Base-by-base conservation (phyloP, 2,888 invertebrate genomes). In the Mythimna albipuncta region DNA sequence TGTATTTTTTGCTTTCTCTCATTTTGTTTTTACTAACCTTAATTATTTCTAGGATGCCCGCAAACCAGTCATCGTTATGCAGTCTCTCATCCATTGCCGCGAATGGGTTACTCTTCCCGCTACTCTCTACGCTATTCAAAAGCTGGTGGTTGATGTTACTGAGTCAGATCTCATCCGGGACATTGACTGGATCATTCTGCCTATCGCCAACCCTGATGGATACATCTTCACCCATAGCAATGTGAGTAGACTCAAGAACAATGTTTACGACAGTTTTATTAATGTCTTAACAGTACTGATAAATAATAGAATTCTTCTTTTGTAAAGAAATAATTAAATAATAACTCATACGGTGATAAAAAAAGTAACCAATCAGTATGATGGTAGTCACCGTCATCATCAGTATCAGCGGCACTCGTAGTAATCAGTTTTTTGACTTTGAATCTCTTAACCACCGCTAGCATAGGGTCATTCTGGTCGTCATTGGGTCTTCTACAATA, bases 171-270 rank as follows among this genome's bases (percentile, higher is more conserved):
- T 98, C 3, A 88, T 97, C 9, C 91, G 96, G 19, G 91, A 96
- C 54, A 95, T 97, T 54, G 97, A 98, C 88, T 98, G 97, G 97
- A 96, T 96, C 82, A 96, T 97, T 62, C 77, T 98, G 21, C 98
- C 98, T 0, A 94, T 97, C 10, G 93, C 97, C 52, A 98, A 98
- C 89, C 98, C 98, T 9, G 98, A 98, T 90, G 98, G 98, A 4
- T 98, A 97, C 84, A 97, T 96, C 73, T 97, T 94, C 90, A 95
- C 97, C 3, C 97, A 97, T 79, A 92, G 91, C 1, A 88, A 75
- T 64, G 97, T 96, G 85, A 91, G 93, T 89, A 65, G 1, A 55
- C 19, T 38, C 16, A 13, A 35, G 7, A 9, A 16, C 16, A 32
- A 35, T 58, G 6, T 58, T 58, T 19, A 58, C 32, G 16, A 32